A percentile compares a stretch with the other conserved stretches of the same genome.
Conservation (phyloP, 2,888 invertebrate species). For the Conops quadrifasciatus region DNA sequence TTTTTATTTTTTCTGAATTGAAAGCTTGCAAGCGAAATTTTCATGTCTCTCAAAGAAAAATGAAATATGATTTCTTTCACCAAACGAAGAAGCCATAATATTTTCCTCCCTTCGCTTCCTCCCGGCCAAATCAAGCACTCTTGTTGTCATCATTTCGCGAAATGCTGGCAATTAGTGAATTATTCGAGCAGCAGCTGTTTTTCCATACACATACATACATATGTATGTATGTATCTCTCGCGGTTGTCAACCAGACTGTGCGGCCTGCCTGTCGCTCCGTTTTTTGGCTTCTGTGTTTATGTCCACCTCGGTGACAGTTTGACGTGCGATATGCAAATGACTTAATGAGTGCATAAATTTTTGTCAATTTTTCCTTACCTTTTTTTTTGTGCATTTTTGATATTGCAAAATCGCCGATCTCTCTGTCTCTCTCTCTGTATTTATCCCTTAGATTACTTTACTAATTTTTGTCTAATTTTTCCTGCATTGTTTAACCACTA, state of each 20-base stretch:
- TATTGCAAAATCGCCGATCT: background rate
- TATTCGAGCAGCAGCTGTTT: slow-evolving; percentile 58
- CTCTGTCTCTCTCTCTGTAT: background rate
- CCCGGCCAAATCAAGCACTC: background rate
- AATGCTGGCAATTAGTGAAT: slow-evolving; percentile 56
- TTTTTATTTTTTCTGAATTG: background rate
- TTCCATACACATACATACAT: slow-evolving; percentile 52
- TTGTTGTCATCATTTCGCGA: slow-evolving; percentile 24
- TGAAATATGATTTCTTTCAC: slow-evolving; percentile 41
- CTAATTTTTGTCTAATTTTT: too few relatives aligned
- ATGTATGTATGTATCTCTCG: background rate
- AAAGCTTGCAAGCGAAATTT: slow-evolving; percentile 35
- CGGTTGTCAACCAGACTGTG: background rate
- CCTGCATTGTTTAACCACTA: too few relatives aligned
- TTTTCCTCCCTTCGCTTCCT: too few relatives aligned
- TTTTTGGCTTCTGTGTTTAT: slow-evolving; percentile 32
- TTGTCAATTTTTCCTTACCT: slow-evolving; percentile 25
- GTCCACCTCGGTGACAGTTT: slow-evolving; percentile 42
- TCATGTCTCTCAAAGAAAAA: slow-evolving; percentile 40
- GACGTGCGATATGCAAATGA: slow-evolving; percentile 46
- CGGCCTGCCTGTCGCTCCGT: slow-evolving; percentile 15
- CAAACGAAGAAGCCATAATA: background rate
- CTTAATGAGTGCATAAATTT: slow-evolving; percentile 45
- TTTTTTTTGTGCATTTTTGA: background rate
- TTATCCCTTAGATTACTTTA: too few relatives aligned